Evolutionary conservation across 1,140 invertebrate genomes (phyloP).

Genomic region (Zaprionus capensis): DNA sequence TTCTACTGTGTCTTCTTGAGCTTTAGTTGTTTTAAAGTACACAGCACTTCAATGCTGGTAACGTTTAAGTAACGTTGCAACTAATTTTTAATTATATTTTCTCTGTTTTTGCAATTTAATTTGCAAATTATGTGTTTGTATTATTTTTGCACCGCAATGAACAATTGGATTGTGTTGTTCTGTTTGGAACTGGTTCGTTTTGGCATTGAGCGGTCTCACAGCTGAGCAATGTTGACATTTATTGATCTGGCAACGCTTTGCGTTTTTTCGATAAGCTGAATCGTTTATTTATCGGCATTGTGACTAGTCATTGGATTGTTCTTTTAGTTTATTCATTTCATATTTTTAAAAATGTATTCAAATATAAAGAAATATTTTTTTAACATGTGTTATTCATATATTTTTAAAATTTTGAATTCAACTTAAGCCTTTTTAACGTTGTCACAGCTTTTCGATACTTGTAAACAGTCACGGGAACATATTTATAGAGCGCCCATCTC

Average conservation of each 20-base stretch:
- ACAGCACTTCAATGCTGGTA: no score
- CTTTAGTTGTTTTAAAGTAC: background rate
- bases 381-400: no score
- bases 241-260: background rate
- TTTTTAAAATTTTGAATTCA: no score
- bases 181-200: conserved; percentile 18
- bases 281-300: no score
- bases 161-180: conserved; percentile 24
- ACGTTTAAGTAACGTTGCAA: background rate
- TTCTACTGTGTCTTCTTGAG: no score
- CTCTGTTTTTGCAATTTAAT: background rate
- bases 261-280: background rate
- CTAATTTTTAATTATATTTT: background rate
- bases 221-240: conserved; percentile 5
- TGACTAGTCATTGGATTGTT: no score
- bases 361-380: no score
- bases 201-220: conserved; percentile 9
- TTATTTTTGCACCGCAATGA: conserved; percentile 39
- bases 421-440: background rate
- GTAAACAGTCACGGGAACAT: background rate
- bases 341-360: no score
- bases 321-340: no score
- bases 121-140: conserved; percentile 32
- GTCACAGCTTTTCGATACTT: background rate
- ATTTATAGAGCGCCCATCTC: background rate